Evolutionary conservation across 2,888 invertebrate genomes (phyloP).

Genomic region (Trisateles emortualis): DNA sequence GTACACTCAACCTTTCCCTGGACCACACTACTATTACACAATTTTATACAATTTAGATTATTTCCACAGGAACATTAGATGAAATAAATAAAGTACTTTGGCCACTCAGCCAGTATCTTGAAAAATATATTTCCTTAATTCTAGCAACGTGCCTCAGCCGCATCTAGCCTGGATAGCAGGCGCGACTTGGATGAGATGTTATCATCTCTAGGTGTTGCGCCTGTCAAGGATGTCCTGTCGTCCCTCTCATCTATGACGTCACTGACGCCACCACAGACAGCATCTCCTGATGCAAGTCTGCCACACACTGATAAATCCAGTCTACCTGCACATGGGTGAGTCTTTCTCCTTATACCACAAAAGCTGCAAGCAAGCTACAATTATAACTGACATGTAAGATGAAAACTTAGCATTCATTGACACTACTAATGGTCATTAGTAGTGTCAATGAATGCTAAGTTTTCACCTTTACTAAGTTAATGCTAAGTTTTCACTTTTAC

Average conservation of each 20-base stretch:
- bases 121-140: slow-evolving; percentile 12
- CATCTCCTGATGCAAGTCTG: slow-evolving; percentile 93
- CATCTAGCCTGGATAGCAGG: slow-evolving; percentile 80
- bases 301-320: slow-evolving; percentile 88
- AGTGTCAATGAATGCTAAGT: too few relatives aligned
- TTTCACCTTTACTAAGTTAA: too few relatives aligned
- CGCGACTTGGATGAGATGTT: slow-evolving; percentile 95
- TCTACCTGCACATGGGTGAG: slow-evolving; percentile 77
- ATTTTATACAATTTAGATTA: too few relatives aligned
- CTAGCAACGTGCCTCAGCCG: slow-evolving; percentile 83
- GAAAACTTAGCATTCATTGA: too few relatives aligned
- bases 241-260: slow-evolving; percentile 94
- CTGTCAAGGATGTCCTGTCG: slow-evolving; percentile 94
- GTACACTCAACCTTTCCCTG: too few relatives aligned
- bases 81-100: too few relatives aligned
- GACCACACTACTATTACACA: too few relatives aligned
- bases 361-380: not conserved
- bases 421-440: too few relatives aligned
- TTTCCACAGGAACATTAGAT: too few relatives aligned
- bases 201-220: slow-evolving; percentile 94
- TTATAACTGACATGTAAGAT: too few relatives aligned
- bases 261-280: slow-evolving; percentile 92
- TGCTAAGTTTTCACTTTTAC: too few relatives aligned
- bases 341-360: not conserved
- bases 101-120: too few relatives aligned